Evolutionary conservation across 2,888 invertebrate genomes (phyloP), one percentile per base, ranked within the genome.

Genomic region (Linnaemya vulpina): DNA sequence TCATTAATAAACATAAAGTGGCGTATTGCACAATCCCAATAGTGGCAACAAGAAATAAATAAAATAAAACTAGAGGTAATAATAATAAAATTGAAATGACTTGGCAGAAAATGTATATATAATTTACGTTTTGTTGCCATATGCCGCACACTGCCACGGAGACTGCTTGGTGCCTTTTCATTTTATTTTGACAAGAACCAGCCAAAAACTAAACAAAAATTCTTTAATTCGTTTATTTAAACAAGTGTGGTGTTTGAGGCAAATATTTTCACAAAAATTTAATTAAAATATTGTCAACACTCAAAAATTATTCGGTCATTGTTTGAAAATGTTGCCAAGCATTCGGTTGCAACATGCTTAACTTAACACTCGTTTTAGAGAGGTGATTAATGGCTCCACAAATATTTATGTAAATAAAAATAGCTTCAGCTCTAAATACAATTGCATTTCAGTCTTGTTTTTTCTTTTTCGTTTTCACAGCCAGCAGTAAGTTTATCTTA

Each of bases 1-100:
- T 77, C 76, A 76, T 84, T 81, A 81, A 77, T 80, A 84, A 77
- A 81, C 77, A 84, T 81, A 81, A 84, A 84, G 80, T 84, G 77
- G 73, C 77, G 80, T 77, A 68, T 84, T 84, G 84, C 84, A 81
- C 77, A 84, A 84, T 84, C 76, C 68, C 22, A 73, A 80, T 80
- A 84, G 76, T 77, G 46, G 43, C 22, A 25, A 2, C 30, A 3
- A 75, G 25, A 74, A 22, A n/a, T n/a, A n/a, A n/a, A n/a, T n/a
- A n/a, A n/a, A 43, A 49, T 53, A 63, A 63, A 35, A 15, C 8
- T 35, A 15, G 35, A 20, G 13, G 8, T 65, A 65, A 60, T 53
- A 74, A 77, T 49, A 78, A 79, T 65, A 76, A 80, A 84, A 70
- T 63, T 73, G 9, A 67, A 80, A 73, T 73, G 84, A 73, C 60